These are phyloP conservation scores for Borostomias antarcticus DNA, from an alignment of 2,797 vertebrate genomes.

Conservation along the genomic window DNA sequence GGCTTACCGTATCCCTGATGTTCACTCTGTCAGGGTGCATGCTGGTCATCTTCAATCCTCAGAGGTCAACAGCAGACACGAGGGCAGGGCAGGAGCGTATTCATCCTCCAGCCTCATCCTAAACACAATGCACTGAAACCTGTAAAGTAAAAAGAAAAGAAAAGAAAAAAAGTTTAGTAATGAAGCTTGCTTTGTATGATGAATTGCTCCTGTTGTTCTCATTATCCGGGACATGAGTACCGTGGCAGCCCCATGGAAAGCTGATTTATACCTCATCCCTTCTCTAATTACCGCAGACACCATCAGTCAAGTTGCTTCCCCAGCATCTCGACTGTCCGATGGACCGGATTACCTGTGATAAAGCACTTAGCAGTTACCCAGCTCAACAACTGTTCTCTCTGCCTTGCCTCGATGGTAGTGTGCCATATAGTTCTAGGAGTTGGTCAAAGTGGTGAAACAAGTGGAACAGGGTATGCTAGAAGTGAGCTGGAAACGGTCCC, in stretches of 20 bases:
- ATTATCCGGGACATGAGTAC: constrained; percentile 14
- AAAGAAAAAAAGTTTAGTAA: background rate
- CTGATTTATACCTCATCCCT: constrained; percentile 18
- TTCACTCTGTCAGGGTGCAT: background rate
- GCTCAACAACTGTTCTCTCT: background rate
- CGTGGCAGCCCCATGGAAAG: constrained; percentile 12
- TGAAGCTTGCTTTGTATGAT: constrained; percentile 1
- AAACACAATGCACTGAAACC: background rate
- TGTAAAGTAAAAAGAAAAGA: background rate
- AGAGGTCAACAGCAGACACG: background rate
- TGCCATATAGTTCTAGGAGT: too few relatives aligned
- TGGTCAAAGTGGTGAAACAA: constrained; percentile 5
- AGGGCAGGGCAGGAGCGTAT: too few relatives aligned
- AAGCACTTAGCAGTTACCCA: background rate
- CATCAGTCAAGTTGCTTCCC: constrained; percentile 16
- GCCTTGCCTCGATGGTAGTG: background rate
- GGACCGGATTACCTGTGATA: constrained; percentile 1
- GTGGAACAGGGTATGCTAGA: background rate
- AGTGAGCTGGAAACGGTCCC: too few relatives aligned
- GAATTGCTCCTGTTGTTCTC: constrained; percentile 19
- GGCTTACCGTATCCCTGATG: background rate
- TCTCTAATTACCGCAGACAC: constrained; percentile 18
- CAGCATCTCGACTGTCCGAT: background rate
- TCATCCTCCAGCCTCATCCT: background rate
- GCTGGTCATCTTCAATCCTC: background rate